Evolutionary conservation across 2,113 vertebrate species (phyloP).

Genomic region (Lagenorhynchus albirostris): DNA sequence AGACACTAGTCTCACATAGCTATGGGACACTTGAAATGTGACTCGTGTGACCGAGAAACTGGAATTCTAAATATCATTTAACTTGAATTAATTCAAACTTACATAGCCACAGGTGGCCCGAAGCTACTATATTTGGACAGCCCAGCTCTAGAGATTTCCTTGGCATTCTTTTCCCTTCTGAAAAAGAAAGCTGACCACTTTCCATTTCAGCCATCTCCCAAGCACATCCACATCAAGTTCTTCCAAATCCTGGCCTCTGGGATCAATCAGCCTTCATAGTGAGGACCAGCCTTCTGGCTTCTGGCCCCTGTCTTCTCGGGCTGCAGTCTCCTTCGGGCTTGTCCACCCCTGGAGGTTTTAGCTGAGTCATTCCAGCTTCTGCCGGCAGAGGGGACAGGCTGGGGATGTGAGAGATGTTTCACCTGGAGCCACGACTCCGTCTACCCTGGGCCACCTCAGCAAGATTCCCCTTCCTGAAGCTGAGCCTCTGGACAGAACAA

Average conservation of each 20-base stretch:
- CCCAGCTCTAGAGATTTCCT: background rate
- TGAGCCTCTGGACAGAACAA: background rate
- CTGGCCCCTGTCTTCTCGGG: background rate
- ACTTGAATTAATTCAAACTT: background rate
- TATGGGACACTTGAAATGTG: background rate
- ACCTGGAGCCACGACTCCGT: background rate
- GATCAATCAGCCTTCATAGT: background rate
- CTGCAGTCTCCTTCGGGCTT: background rate
- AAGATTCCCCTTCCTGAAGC: background rate
- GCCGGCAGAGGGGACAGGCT: background rate
- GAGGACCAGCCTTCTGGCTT: background rate
- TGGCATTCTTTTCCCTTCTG: background rate
- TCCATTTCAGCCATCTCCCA: background rate
- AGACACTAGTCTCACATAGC: background rate
- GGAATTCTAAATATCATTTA: background rate
- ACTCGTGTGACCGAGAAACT: background rate
- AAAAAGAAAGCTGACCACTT: background rate
- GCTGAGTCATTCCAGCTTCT: background rate
- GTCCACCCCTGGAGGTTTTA: background rate
- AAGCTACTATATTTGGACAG: background rate
- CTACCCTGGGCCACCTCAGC: background rate
- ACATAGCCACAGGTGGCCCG: background rate
- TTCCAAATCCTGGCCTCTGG: background rate
- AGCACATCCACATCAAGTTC: background rate
- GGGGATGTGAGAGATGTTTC: background rate